Conservation (phyloP, 2,113 vertebrate genomes). For the Colinus virginianus region DNA sequence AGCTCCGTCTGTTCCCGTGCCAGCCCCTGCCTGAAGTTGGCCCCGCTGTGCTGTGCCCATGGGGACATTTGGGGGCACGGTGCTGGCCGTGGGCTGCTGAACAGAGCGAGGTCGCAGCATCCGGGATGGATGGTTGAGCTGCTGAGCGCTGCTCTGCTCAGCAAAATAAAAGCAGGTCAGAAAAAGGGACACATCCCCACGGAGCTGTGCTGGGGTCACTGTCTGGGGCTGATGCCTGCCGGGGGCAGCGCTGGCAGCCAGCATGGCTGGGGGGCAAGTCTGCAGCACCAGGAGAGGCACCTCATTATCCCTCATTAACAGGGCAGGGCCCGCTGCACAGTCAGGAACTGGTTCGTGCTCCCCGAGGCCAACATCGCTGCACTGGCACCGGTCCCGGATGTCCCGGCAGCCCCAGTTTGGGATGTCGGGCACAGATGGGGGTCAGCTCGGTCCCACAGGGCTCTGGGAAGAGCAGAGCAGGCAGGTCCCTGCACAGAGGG, state of each 20-base stretch:
- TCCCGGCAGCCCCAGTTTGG: neutral
- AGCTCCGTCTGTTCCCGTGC: conserved; percentile 1
- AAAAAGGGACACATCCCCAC: neutral
- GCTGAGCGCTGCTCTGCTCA: neutral
- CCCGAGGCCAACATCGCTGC: neutral
- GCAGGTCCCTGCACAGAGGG: neutral
- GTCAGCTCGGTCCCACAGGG: neutral
- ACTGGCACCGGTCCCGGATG: conserved; percentile 21
- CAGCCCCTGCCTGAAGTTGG: neutral
- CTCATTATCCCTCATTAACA: conserved; percentile 57
- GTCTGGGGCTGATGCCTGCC: neutral
- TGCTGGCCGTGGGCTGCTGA: neutral
- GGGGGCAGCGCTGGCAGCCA: neutral
- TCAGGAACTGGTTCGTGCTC: conserved; percentile 49
- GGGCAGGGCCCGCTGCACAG: conserved; percentile 5
- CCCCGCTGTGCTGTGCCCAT: rapidly evolving
- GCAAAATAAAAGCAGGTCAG: too few species aligned
- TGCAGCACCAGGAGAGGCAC: conserved; percentile 21
- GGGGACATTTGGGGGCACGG: neutral
- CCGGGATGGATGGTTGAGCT: too few species aligned
- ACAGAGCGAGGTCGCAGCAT: neutral
- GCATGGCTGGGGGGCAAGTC: conserved; percentile 6
- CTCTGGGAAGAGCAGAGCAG: neutral
- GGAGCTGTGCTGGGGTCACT: rapidly evolving
- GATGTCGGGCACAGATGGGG: neutral